Conservation (phyloP, 2,113 vertebrate species). For the Pelecanoides urinatrix region DNA sequence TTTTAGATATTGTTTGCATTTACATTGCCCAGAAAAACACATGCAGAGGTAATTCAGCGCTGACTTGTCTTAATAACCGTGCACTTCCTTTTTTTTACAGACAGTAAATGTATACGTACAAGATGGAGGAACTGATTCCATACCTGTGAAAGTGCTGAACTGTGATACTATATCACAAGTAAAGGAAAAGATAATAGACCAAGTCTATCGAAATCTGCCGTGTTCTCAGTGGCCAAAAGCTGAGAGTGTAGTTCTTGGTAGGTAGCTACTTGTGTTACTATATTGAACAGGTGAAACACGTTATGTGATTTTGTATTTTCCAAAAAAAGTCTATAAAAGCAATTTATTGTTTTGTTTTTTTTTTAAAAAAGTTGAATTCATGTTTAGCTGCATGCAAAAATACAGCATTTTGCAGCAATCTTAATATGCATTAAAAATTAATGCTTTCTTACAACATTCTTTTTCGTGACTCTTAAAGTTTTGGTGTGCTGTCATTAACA, state of each 20-base stretch:
- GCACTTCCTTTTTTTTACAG: slow-evolving; percentile 60
- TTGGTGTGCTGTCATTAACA: slow-evolving; percentile 12
- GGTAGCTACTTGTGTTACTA: slow-evolving; percentile 19
- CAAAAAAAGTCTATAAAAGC: neutral
- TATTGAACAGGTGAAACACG: neutral
- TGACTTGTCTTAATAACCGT: neutral
- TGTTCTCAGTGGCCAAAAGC: slow-evolving; percentile 91
- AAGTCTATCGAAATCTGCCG: slow-evolving; percentile 90
- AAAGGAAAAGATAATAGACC: slow-evolving; percentile 97
- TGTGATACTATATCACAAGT: slow-evolving; percentile 97
- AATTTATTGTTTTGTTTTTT: neutral
- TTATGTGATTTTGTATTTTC: neutral
- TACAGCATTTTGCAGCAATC: neutral
- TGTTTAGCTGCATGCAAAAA: neutral
- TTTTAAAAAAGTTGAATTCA: neutral
- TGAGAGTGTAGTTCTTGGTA: slow-evolving; percentile 91
- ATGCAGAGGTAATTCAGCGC: neutral
- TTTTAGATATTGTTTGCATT: neutral
- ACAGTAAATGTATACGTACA: slow-evolving; percentile 92
- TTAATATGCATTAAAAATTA: neutral
- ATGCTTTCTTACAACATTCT: neutral
- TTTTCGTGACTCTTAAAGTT: neutral
- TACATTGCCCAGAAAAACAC: neutral
- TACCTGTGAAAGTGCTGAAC: slow-evolving; percentile 93
- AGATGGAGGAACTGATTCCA: slow-evolving; percentile 86